A percentile compares a stretch with the other conserved stretches of the same genome.
Conservation (phyloP, 2,888 invertebrate genomes). For the Brachyptera risi region DNA sequence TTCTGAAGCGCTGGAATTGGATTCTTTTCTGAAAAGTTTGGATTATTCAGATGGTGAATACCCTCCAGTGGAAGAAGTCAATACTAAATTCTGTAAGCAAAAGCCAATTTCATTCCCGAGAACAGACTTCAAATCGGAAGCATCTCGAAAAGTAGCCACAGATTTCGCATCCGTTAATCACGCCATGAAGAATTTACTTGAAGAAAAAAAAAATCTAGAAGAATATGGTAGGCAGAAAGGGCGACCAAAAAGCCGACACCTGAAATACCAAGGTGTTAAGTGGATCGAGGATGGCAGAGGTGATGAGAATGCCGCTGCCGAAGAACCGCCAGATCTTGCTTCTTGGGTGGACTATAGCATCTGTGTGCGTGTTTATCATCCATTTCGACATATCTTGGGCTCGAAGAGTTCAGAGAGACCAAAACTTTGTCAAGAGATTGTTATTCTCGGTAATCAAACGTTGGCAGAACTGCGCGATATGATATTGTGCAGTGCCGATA, state of each 20-base stretch:
- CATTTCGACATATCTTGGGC: not conserved
- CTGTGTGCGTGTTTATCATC: not conserved
- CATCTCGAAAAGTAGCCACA: too few species aligned
- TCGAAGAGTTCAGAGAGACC: not conserved
- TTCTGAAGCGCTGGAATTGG: not conserved
- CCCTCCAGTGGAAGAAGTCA: too few species aligned
- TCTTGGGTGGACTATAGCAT: not conserved
- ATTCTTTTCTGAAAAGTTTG: not conserved
- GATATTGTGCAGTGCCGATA: slow-evolving; percentile 69
- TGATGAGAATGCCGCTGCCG: not conserved
- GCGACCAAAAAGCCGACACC: too few species aligned
- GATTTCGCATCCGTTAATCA: too few species aligned
- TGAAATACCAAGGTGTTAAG: slow-evolving; percentile 9
- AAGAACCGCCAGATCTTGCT: not conserved
- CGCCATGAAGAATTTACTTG: too few species aligned
- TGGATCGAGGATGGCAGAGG: not conserved
- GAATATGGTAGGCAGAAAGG: too few species aligned
- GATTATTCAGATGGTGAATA: not conserved
- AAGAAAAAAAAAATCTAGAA: too few species aligned
- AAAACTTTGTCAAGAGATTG: slow-evolving; percentile 49
- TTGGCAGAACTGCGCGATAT: slow-evolving; percentile 69
- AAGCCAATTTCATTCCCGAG: too few species aligned
- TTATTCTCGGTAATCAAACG: slow-evolving; percentile 62
- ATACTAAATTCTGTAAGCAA: too few species aligned
- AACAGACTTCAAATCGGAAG: too few species aligned